Evolutionary conservation across 2,888 invertebrate species (phyloP).

Genomic region (Mayetiola destructor): DNA sequence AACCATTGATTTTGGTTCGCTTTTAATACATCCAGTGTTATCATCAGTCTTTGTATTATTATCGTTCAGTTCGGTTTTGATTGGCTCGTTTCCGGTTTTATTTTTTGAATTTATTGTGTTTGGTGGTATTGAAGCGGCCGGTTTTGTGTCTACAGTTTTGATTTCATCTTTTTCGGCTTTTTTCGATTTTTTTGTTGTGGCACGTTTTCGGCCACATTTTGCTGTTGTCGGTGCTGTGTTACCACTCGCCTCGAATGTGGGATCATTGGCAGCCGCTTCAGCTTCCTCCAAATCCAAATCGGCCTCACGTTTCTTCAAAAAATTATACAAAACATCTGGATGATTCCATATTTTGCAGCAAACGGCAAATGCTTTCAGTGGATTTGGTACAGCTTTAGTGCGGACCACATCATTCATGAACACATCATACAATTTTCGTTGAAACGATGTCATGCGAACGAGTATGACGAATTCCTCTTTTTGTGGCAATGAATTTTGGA

Average conservation of each 20-base stretch:
- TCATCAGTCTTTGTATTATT: neutral
- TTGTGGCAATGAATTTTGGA: constrained; percentile 81
- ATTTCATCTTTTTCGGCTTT: constrained; percentile 20
- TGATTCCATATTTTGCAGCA: constrained; percentile 98
- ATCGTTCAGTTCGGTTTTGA: neutral
- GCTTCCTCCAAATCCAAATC: constrained; percentile 67
- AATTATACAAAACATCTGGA: constrained; percentile 81
- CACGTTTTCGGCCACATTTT: constrained; percentile 24
- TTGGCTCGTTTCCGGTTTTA: neutral
- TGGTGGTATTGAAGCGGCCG: constrained; percentile 40
- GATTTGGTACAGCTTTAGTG: constrained; percentile 78
- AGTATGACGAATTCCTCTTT: constrained; percentile 91
- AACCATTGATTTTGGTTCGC: neutral
- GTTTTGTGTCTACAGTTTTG: constrained; percentile 24
- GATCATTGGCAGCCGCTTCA: constrained; percentile 35
- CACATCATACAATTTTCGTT: constrained; percentile 76
- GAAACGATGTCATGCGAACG: constrained; percentile 77
- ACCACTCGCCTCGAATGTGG: constrained; percentile 14
- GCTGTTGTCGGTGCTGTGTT: constrained; percentile 14
- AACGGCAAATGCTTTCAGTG: constrained; percentile 93
- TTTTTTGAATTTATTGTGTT: constrained; percentile 22
- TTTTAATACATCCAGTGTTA: neutral
- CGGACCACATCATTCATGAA: constrained; percentile 88
- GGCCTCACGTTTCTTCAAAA: constrained; percentile 65
- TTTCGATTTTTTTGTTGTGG: constrained; percentile 16